phyloP scores from a whole-genome alignment of 2,797 vertebrate species.

The Cossypha polioptera region DNA sequence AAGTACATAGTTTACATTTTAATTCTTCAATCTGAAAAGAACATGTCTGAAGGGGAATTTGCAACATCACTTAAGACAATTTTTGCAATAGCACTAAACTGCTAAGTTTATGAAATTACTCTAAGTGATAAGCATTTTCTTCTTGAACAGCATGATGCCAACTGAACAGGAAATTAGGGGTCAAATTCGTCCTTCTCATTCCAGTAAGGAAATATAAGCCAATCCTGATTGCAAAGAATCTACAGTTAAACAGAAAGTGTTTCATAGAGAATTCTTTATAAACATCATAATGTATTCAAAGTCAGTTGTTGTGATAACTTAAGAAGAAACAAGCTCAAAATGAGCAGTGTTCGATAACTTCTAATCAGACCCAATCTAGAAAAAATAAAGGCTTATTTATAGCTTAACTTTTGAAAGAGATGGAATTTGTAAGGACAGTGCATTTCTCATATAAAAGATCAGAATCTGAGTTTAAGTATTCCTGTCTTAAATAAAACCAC shows the following conservation, averaged over 20 bases:
- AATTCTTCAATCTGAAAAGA: neutral
- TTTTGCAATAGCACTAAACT: neutral
- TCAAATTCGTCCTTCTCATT: neutral
- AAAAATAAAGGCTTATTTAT: neutral
- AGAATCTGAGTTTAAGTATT: neutral
- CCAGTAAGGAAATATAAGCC: neutral
- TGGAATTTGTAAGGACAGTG: neutral
- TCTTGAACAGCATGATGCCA: neutral
- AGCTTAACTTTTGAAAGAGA: neutral
- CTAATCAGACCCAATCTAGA: neutral
- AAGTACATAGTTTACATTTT: neutral
- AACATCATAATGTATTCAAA: neutral
- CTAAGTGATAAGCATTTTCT: neutral
- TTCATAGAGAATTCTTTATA: neutral
- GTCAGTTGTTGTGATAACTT: neutral
- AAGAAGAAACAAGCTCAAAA: neutral
- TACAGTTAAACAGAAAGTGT: neutral
- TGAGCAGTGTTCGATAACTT: neutral
- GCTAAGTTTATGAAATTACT: neutral
- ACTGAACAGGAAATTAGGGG: neutral
- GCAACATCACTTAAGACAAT: neutral
- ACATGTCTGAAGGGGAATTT: neutral
- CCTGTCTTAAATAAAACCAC: neutral
- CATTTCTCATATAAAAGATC: neutral
- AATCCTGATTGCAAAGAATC: neutral